These are phyloP conservation scores for Amblyjoppa proteus DNA, from an alignment of 2,888 invertebrate genomes.

Conservation along the genomic window DNA sequence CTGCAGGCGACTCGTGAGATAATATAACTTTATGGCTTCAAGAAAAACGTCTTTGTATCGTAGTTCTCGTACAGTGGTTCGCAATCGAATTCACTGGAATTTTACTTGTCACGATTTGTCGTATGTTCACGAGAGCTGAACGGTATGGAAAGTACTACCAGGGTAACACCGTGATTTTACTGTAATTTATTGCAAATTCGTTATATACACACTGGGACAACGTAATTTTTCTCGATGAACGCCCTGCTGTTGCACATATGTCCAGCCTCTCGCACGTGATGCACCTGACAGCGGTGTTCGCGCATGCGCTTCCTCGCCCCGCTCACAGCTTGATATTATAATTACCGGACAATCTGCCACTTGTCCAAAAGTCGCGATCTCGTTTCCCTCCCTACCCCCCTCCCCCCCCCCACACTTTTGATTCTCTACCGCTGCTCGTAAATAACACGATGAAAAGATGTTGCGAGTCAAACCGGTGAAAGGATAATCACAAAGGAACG, in stretches of 20 bases:
- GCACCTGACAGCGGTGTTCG: conserved; percentile 18
- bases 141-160: neutral
- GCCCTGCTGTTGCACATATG: neutral
- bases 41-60: neutral
- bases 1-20: neutral
- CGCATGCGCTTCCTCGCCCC: conserved; percentile 9
- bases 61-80: neutral
- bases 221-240: neutral
- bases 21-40: neutral
- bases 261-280: neutral
- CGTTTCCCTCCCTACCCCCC: neutral
- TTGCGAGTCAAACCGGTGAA: conserved; percentile 2
- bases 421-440: conserved; percentile 5
- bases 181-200: neutral
- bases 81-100: neutral
- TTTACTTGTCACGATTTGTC: neutral
- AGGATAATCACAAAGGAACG: conserved; percentile 6
- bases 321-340: conserved; percentile 4
- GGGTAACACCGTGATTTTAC: neutral
- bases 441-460: conserved; percentile 2
- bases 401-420: neutral
- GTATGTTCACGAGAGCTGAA: neutral
- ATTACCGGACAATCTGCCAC: conserved; percentile 17
- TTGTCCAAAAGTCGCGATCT: conserved; percentile 4
- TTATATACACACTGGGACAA: neutral